Evolutionary conservation across 2,888 invertebrate genomes (phyloP), one percentile per base, ranked within the genome.

Genomic region (Ectemnius cavifrons): DNA sequence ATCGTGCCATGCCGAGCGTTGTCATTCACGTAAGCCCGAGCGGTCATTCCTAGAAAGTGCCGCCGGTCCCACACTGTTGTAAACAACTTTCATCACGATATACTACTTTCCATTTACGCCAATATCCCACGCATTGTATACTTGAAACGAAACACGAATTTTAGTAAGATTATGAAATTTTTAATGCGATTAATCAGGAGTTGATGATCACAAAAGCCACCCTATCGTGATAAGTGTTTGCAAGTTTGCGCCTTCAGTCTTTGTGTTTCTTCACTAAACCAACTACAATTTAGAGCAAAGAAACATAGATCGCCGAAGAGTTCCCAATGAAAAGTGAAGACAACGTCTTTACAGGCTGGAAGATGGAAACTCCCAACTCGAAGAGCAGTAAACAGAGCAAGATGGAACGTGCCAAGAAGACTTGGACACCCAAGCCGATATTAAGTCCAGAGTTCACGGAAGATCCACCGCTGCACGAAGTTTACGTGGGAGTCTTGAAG

Each of bases 401-500:
- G 70, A 16, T 16, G 16, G 80, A 79, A 52, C 27, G 46, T 28
- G 8, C 52, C 4, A 23, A 59, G 23, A 83, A 81, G 76, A 81
- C 67, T 59, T 87, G 85, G 85, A 71, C 62, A 28, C 83, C 86
- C 1, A 91, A 89, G 79, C 92, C 94, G 0, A 91, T 95, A 13
- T 81, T 95, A 8, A 90, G 93, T 13, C 92, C 93, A 64, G 93
- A 94, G 28, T 90, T 93, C 6, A 89, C 87, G 0, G 88, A 92
- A 18, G 91, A 92, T 4, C 89, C 93, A 23, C 91, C 92, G 0
- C 88, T 93, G 0, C 91, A 92, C 0, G 91, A 93, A 74, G 94
- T 94, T 0, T 94, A 93, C 84, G 92, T 94, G 2, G 95, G 93
- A 4, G 91, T 91, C 56, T 92, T 96, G 20, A 92, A 91, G 67